These are phyloP conservation scores for Turritopsis rubra DNA, from an alignment of 30 jellyfish, hydroid and myxozoan genomes.

Conservation along the genomic window DNA sequence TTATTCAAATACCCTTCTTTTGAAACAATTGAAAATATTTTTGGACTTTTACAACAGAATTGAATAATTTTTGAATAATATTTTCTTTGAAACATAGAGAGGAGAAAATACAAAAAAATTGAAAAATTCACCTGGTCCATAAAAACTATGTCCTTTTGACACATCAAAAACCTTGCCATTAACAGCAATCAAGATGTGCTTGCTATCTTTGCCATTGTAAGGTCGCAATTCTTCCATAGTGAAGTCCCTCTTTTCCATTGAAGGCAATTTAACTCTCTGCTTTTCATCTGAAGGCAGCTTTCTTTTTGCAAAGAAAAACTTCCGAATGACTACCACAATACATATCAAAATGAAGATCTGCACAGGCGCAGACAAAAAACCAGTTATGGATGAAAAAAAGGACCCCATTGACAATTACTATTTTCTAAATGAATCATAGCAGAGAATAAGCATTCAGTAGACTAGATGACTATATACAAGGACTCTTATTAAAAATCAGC, in stretches of 20 bases:
- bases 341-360: conserved; percentile 42
- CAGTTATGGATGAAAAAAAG: conserved; percentile 12
- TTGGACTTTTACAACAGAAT: not conserved
- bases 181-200: conserved; percentile 76
- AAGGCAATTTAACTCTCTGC: not conserved
- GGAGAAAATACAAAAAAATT: not conserved
- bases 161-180: conserved; percentile 91
- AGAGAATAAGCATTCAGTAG: too few species aligned
- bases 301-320: not conserved
- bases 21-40: not conserved
- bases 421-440: not conserved
- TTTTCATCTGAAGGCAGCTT: not conserved
- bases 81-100: too few species aligned
- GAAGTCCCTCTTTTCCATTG: conserved; percentile 76
- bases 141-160: conserved; percentile 51
- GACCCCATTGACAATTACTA: not conserved
- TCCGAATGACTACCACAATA: conserved; percentile 39
- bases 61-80: not conserved
- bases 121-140: conserved; percentile 71
- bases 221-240: conserved; percentile 68
- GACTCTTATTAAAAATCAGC: too few species aligned
- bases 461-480: too few species aligned
- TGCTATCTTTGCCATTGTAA: conserved; percentile 56
- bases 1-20: not conserved
- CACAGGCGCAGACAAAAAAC: conserved; percentile 54